phyloP scores from a whole-genome alignment of 2,797 vertebrate genomes.

The Danio kyathit region DNA sequence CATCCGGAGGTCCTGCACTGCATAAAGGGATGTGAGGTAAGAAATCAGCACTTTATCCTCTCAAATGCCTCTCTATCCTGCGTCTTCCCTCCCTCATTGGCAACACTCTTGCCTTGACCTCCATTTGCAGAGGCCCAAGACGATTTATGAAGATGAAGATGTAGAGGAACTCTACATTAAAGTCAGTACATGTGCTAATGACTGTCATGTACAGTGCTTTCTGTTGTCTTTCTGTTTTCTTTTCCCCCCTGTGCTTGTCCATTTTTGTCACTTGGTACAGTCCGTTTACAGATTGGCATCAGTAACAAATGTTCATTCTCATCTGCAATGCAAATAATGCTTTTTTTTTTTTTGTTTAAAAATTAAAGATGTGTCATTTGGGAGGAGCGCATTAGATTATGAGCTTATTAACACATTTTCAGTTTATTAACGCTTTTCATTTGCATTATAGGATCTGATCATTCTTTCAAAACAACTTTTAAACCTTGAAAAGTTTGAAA shows the following conservation, averaged over 20 bases:
- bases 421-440: too few relatives aligned
- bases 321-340: background rate
- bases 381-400: background rate
- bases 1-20: slow-evolving; percentile 92
- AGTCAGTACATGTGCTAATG: slow-evolving; percentile 37
- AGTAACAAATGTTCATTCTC: slow-evolving; percentile 7
- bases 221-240: slow-evolving; percentile 4
- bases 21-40: slow-evolving; percentile 98
- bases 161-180: slow-evolving; percentile 38
- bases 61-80: slow-evolving; percentile 20
- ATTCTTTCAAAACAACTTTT: too few relatives aligned
- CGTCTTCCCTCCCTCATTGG: slow-evolving; percentile 27
- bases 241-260: background rate
- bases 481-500: too few relatives aligned
- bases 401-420: too few relatives aligned
- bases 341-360: background rate
- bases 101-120: slow-evolving; percentile 41
- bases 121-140: slow-evolving; percentile 43
- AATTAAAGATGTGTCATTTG: background rate
- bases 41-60: slow-evolving; percentile 36
- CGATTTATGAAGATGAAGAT: slow-evolving; percentile 48
- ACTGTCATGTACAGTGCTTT: slow-evolving; percentile 16
- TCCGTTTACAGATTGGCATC: background rate
- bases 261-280: background rate
- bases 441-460: too few relatives aligned